Conservation (phyloP, 2,113 vertebrate genomes). For the Hipposideros armiger region DNA sequence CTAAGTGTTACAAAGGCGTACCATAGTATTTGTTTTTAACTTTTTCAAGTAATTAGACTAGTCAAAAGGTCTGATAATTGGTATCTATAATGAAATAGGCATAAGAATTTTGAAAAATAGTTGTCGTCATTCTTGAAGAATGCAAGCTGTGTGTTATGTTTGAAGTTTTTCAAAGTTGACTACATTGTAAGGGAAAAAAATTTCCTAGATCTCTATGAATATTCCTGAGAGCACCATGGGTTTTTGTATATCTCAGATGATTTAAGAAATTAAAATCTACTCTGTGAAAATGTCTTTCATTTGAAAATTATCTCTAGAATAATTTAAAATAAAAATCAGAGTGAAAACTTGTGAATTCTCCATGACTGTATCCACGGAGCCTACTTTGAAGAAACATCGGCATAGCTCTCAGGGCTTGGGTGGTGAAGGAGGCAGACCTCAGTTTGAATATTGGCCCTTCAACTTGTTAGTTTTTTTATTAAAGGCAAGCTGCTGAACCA, state of each 20-base stretch:
- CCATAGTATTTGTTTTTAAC: background rate
- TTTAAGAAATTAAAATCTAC: constrained; percentile 52
- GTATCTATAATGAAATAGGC: background rate
- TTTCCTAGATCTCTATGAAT: background rate
- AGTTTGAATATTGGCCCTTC: background rate
- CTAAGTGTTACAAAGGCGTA: background rate
- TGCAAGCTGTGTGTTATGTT: background rate
- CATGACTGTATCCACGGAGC: background rate
- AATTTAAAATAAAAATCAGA: constrained; percentile 51
- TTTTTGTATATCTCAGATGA: constrained; percentile 37
- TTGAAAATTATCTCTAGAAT: constrained; percentile 45
- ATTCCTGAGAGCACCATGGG: constrained; percentile 10
- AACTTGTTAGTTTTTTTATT: background rate
- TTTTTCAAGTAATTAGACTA: constrained; percentile 21
- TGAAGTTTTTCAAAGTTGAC: background rate
- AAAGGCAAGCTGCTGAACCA: constrained; percentile 22
- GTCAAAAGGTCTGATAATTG: background rate
- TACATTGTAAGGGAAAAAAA: background rate
- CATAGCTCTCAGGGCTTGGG: background rate
- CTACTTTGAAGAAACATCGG: background rate
- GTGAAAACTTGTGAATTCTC: constrained; percentile 20
- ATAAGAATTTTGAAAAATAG: constrained; percentile 32
- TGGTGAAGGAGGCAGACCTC: background rate
- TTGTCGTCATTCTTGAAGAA: constrained; percentile 50
- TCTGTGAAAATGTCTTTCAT: constrained; percentile 38